Evolutionary conservation across 37 sponge, comb jelly and placozoan genomes (phyloP).

Genomic region (Oopsacas minuta): DNA sequence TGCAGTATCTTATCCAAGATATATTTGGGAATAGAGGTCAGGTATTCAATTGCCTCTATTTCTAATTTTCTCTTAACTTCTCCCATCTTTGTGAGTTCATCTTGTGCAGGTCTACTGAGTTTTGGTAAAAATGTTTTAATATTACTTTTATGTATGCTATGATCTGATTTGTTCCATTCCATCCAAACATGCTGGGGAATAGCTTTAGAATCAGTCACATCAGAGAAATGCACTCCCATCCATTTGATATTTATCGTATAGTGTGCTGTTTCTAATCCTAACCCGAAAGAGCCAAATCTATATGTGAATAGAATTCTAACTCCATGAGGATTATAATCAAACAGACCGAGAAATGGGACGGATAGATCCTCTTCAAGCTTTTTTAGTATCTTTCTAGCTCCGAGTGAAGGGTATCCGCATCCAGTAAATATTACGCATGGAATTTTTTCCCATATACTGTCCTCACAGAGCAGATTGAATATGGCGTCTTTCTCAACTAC

Average conservation of each 20-base stretch:
- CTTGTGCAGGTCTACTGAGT: not conserved
- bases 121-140: not conserved
- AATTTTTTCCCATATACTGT: constrained; percentile 71
- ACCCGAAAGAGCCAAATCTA: constrained; percentile 69
- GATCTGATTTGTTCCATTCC: not conserved
- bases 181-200: not conserved
- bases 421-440: constrained; percentile 87
- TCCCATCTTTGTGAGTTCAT: constrained; percentile 41
- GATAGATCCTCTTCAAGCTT: constrained; percentile 32
- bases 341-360: constrained; percentile 73
- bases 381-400: constrained; percentile 60
- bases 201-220: constrained; percentile 30
- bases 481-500: constrained; percentile 97
- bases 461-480: constrained; percentile 79
- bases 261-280: constrained; percentile 64
- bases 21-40: not conserved
- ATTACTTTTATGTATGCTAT: not conserved
- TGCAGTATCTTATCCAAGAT: not conserved
- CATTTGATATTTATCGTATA: constrained; percentile 60
- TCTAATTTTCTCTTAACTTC: constrained; percentile 51
- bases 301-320: constrained; percentile 77
- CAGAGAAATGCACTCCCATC: constrained; percentile 65
- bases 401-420: constrained; percentile 85
- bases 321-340: constrained; percentile 97
- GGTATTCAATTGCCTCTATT: constrained; percentile 50